These are phyloP conservation scores for Galeruca laticollis DNA, from an alignment of 2,888 invertebrate genomes.

Conservation along the genomic window DNA sequence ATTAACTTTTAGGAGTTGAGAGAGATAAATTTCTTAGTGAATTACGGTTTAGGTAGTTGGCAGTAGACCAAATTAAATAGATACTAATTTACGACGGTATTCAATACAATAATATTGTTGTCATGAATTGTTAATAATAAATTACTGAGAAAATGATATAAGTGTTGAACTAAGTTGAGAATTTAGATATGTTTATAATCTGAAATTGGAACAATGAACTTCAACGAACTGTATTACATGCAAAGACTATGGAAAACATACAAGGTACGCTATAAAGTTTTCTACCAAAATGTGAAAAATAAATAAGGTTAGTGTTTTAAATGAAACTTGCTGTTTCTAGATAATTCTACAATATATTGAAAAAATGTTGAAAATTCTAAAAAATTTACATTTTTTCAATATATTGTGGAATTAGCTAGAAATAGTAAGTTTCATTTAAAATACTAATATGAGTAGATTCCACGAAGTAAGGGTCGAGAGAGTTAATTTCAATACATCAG, in stretches of 20 bases:
- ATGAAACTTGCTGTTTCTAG: too few relatives aligned
- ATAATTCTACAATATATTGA: too few relatives aligned
- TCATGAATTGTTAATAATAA: not conserved
- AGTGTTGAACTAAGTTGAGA: not conserved
- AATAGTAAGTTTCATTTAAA: too few relatives aligned
- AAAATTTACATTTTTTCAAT: too few relatives aligned
- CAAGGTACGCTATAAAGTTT: not conserved
- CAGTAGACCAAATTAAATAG: constrained; percentile 7
- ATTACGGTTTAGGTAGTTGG: not conserved
- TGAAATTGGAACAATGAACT: not conserved
- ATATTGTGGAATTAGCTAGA: too few relatives aligned
- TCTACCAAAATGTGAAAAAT: not conserved
- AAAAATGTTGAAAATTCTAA: too few relatives aligned
- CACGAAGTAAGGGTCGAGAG: too few relatives aligned
- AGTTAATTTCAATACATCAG: too few relatives aligned
- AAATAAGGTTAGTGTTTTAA: too few relatives aligned
- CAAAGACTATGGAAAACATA: not conserved
- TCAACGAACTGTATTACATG: not conserved
- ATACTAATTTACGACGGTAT: not conserved
- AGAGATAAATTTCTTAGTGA: constrained; percentile 7
- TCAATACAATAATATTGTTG: not conserved
- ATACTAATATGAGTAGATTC: too few relatives aligned
- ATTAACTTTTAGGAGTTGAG: constrained; percentile 45
- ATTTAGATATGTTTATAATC: not conserved
- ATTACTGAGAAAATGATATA: not conserved